Evolutionary conservation across 2,888 invertebrate genomes (phyloP), one percentile per base, ranked within the genome.

Genomic region (Euplagia quadripunctaria): DNA sequence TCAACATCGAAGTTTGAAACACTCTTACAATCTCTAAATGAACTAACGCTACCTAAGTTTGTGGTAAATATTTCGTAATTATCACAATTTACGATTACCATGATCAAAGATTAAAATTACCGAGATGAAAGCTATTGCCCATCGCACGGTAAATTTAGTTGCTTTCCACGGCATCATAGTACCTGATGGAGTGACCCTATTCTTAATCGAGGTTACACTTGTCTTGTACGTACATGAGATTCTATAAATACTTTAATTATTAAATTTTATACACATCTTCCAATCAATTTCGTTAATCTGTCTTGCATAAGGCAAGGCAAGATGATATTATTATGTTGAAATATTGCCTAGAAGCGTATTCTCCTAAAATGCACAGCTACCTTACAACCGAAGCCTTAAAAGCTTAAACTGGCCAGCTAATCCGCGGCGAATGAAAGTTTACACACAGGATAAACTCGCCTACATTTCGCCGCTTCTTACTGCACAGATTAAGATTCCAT

Each of bases 371-470:
- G 79, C 80, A 72, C 79, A 76, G 82, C 79, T 81, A 77, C 82
- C 86, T 79, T 83, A 77, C 82, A 85, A 86, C 42, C 4, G 61
- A 61, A 63, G 69, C 61, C 46, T 87, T 89, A 90, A 89, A 88
- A 85, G 82, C 86, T 85, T 85, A 89, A 87, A 87, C 86, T 89
- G 82, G 81, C 75, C 79, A 84, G 89, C 90, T 92, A 89, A 91
- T 87, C 86, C 80, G 85, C 83, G 83, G 80, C 86, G 87, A 93
- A 92, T 90, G 90, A 91, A 91, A 93, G 93, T 94, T 94, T 94
- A 91, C 92, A 91, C 91, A 89, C 90, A 90, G 91, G 93, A 93
- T 94, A 89, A 90, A 89, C 86, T 87, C 81, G 79, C 80, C 82
- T 84, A 79, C 82, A 79, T 84, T 80, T 84, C 80, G 74, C 83